Percentiles rank a stretch among this genome's conserved stretches.
These are phyloP conservation scores for Malacoctenus gilli DNA, from an alignment of 2,797 vertebrate genomes.

Conservation along the genomic window DNA sequence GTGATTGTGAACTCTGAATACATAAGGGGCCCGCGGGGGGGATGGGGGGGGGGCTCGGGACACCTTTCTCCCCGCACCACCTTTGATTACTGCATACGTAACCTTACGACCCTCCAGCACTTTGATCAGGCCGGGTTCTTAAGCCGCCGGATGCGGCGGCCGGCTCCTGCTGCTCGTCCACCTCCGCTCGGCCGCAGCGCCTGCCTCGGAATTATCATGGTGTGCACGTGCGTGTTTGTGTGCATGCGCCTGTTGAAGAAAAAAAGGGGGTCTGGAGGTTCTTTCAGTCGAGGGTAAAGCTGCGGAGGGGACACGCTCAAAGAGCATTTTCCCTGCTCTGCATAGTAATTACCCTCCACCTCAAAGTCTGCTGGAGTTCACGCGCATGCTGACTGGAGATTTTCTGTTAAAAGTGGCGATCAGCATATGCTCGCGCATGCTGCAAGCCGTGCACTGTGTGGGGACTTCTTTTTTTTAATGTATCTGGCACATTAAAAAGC, in stretches of 20 bases:
- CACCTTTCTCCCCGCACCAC: conserved; percentile 32
- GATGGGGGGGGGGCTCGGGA: conserved; percentile 7
- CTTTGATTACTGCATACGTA: conserved; percentile 60
- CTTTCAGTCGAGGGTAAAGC: conserved; percentile 44
- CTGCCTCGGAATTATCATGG: conserved; percentile 62
- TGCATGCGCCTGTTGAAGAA: conserved; percentile 12
- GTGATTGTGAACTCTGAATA: conserved; percentile 30
- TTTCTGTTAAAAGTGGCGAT: conserved; percentile 45
- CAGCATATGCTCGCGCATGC: conserved; percentile 26
- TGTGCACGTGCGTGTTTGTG: conserved; percentile 9
- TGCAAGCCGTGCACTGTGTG: conserved; percentile 11
- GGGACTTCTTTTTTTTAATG: conserved; percentile 22
- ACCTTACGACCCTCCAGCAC: conserved; percentile 55
- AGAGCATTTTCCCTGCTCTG: conserved; percentile 48
- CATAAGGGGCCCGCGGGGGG: conserved; percentile 11
- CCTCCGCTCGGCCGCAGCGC: conserved; percentile 44
- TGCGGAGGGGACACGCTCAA: conserved; percentile 41
- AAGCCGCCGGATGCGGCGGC: conserved; percentile 36
- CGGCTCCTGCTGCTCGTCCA: conserved; percentile 25
- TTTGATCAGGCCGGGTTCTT: conserved; percentile 52
- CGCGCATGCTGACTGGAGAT: conserved; percentile 28
- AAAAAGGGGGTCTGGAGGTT: conserved; percentile 38
- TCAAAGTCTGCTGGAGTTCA: conserved; percentile 42
- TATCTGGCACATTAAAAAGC: conserved; percentile 24
- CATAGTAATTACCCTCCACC: conserved; percentile 56